Base-by-base conservation (phyloP, 2,113 vertebrate species). In the Eretmochelys imbricata region DNA sequence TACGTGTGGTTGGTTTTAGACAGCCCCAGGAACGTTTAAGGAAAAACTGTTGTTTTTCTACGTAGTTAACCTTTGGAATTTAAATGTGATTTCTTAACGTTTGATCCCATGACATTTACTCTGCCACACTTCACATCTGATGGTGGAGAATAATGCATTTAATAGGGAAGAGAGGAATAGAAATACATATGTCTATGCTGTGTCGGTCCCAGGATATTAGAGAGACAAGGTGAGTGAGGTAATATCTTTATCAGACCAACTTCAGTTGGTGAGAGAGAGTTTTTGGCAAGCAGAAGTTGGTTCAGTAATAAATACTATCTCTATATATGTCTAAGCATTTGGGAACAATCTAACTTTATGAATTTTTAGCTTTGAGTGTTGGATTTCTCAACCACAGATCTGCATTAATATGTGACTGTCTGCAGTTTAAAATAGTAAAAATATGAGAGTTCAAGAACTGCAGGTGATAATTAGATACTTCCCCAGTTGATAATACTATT, bases 381-480 rank as follows among this genome's bases (percentile, higher is more conserved):
- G 80, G 46, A 76, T 91, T 89, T 96, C 81, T 65, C n/a, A 42
- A 53, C 83, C 89, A 75, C 84, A 94, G 51, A 49, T 29, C 83
- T 89, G 88, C 0, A 0, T 88, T 87, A 46, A 19, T 51, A n/a
- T 87, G n/a, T 75, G 24, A 57, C 72, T 48, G 12, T 29, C 8
- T 93, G 57, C 72, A 91, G 24, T 48, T 82, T 53, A 50, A 93
- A 87, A 50, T 79, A 79, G 65, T 42, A 59, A 53, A 86, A 92
- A 80, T 91, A 5, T 38, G 84, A 90, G 48, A 8, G 80, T 35
- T 5, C 1, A 1, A 55, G 48, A 85, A 89, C 42, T 1, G 83
- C 38, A 76, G 48, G 20, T 88, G 79, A 2, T 76, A 65, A 62
- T 62, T 57, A 83, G 57, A 46, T 57, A 50, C 65, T 88, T 72